Conservation (phyloP, 92 coral and sea anemone genomes). For the Virgularia gustaviana region DNA sequence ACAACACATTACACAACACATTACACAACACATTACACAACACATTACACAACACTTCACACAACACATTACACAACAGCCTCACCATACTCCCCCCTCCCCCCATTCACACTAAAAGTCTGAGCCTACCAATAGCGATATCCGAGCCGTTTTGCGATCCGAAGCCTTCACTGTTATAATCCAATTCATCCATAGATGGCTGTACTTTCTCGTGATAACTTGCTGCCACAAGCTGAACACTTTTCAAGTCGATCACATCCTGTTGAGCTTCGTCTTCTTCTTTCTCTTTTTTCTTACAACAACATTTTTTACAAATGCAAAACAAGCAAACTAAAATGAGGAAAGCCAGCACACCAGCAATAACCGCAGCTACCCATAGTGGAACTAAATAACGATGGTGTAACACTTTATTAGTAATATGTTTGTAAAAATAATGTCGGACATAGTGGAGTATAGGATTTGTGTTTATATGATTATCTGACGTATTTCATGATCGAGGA, state of each 20-base stretch:
- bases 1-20: too few relatives aligned
- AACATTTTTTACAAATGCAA: conserved; percentile 82
- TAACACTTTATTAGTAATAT: too few relatives aligned
- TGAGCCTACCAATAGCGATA: conserved; percentile 71
- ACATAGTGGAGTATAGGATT: too few relatives aligned
- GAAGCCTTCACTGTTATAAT: conserved; percentile 94
- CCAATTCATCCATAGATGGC: conserved; percentile 92
- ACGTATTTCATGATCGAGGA: too few relatives aligned
- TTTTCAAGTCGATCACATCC: conserved; percentile 79
- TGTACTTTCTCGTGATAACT: conserved; percentile 97
- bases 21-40: too few relatives aligned
- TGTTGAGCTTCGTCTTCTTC: conserved; percentile 67
- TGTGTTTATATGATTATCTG: too few relatives aligned
- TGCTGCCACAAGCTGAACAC: conserved; percentile 77
- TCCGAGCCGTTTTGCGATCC: conserved; percentile 78
- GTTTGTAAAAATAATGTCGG: too few relatives aligned
- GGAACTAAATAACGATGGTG: too few relatives aligned
- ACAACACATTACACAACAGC: too few relatives aligned
- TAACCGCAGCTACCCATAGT: conserved; percentile 75
- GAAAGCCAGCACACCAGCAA: conserved; percentile 57
- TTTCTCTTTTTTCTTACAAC: conserved; percentile 78
- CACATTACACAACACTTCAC: too few relatives aligned
- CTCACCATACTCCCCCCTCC: neutral
- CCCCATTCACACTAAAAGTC: neutral
- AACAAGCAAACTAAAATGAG: conserved; percentile 58